phyloP scores from a whole-genome alignment of 2,797 vertebrate genomes.

The Falco naumanni region DNA sequence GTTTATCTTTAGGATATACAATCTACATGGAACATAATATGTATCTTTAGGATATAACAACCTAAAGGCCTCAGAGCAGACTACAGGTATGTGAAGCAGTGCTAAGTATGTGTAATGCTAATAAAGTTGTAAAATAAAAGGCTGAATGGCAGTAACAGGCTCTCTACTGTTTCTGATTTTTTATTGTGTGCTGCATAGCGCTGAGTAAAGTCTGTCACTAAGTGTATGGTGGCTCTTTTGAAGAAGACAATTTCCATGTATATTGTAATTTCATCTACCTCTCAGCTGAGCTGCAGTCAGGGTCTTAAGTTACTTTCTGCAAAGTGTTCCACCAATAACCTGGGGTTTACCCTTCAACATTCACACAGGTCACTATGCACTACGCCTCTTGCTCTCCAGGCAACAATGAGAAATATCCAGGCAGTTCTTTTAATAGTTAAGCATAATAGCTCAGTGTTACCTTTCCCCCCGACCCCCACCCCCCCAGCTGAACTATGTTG shows the following conservation, averaged over 20 bases:
- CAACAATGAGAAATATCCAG: neutral
- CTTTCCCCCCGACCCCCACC: too few species aligned
- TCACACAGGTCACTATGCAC: accelerated
- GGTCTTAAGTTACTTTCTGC: neutral
- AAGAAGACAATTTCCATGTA: neutral
- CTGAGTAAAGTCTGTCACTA: neutral
- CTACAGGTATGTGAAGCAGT: neutral
- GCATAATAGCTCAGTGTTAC: neutral
- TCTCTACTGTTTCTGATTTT: neutral
- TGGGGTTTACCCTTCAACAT: neutral
- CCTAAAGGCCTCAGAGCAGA: neutral
- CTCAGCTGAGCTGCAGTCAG: neutral
- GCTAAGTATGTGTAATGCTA: neutral
- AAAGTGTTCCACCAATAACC: neutral
- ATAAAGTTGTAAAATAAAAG: slow-evolving; percentile 21
- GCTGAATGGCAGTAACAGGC: neutral
- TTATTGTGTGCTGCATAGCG: neutral
- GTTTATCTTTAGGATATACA: neutral
- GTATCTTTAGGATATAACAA: neutral
- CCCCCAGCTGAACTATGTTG: neutral
- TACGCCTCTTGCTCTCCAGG: neutral
- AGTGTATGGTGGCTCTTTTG: neutral
- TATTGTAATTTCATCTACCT: neutral
- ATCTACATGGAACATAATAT: neutral
- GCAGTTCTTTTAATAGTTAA: neutral